A percentile compares a stretch with the other conserved stretches of the same genome.
Conservation (phyloP, 2,797 vertebrate species). For the Pseudochirops cupreus region DNA sequence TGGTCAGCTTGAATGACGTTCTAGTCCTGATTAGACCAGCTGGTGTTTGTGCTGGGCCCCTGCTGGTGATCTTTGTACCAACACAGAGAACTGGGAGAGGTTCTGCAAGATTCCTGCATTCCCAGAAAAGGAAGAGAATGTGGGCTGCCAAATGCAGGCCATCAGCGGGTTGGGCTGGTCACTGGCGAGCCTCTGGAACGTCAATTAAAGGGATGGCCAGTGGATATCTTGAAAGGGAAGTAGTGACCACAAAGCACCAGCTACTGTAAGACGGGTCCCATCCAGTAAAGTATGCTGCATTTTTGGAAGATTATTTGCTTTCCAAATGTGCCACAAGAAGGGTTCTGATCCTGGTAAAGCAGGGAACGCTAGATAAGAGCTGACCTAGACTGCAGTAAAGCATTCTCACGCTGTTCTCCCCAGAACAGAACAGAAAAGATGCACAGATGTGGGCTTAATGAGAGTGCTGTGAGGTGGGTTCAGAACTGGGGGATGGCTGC, state of each 20-base stretch:
- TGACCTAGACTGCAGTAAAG: neutral
- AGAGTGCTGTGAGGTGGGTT: neutral
- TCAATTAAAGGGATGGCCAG: neutral
- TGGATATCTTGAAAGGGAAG: neutral
- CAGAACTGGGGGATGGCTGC: neutral
- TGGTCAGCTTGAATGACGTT: neutral
- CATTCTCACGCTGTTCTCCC: neutral
- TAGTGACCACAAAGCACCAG: neutral
- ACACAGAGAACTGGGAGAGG: neutral
- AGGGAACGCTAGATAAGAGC: neutral
- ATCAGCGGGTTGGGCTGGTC: neutral
- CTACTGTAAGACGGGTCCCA: neutral
- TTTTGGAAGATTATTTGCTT: neutral
- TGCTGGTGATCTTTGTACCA: neutral
- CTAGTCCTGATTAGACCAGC: neutral
- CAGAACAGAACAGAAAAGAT: neutral
- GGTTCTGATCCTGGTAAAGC: too few relatives aligned
- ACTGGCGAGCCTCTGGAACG: neutral
- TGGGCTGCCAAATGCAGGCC: neutral
- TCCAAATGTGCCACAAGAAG: neutral
- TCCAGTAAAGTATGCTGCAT: neutral
- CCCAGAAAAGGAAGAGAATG: neutral
- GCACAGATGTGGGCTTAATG: neutral
- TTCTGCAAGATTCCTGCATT: too few relatives aligned
- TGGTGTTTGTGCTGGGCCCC: neutral